phyloP scores from a whole-genome alignment of 64 coral and sea anemone species.

The Porites lutea region DNA sequence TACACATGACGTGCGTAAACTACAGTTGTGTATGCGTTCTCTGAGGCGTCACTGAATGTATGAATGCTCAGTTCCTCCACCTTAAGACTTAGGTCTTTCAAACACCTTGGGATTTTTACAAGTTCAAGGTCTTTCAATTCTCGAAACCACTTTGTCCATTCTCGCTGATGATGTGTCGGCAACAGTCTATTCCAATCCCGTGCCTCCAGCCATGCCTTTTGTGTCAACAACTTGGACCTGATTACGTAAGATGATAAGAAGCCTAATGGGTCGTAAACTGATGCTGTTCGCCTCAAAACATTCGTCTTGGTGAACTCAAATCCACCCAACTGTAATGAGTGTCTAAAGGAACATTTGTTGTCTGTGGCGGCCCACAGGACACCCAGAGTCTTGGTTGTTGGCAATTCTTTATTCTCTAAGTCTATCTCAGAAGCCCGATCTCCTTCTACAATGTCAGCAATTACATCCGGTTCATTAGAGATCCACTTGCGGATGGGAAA shows the following conservation, averaged over 20 bases:
- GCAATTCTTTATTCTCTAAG: constrained; percentile 67
- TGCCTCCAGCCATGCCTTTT: constrained; percentile 54
- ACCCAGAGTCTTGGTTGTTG: constrained; percentile 70
- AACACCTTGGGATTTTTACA: constrained; percentile 67
- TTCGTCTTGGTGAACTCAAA: constrained; percentile 72
- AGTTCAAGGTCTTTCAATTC: constrained; percentile 50
- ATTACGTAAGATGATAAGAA: constrained; percentile 64
- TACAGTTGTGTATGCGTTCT: constrained; percentile 62
- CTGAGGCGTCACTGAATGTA: constrained; percentile 64
- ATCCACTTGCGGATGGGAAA: too few species aligned
- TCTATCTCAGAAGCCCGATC: constrained; percentile 62
- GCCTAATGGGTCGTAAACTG: constrained; percentile 60
- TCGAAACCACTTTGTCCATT: constrained; percentile 62
- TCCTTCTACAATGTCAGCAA: background rate
- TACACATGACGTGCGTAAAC: constrained; percentile 63
- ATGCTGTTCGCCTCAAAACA: constrained; percentile 55
- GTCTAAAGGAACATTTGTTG: constrained; percentile 53
- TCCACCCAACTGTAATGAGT: constrained; percentile 28
- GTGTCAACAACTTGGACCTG: constrained; percentile 56
- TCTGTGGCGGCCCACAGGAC: constrained; percentile 55
- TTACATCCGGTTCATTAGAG: too few species aligned
- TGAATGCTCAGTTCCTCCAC: constrained; percentile 43
- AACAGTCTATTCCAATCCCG: constrained; percentile 33
- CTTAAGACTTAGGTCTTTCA: constrained; percentile 31
- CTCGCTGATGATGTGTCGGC: constrained; percentile 15